Evolutionary conservation across 2,888 invertebrate species (phyloP).

Genomic region (Apoda limacodes): DNA sequence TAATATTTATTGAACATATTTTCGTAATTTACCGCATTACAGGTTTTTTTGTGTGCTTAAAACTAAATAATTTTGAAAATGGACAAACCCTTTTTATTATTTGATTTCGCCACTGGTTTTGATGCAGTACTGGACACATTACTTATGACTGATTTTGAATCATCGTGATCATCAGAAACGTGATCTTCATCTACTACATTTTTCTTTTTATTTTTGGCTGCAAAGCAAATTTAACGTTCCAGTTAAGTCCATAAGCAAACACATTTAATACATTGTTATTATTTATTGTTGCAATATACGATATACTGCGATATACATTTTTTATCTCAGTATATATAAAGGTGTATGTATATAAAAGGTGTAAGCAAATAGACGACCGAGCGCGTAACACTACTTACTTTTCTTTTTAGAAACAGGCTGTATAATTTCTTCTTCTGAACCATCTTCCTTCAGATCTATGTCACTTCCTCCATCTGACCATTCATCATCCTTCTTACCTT

Average conservation of each 20-base stretch:
- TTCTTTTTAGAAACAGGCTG: conserved; percentile 59
- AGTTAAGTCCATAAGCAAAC: too few relatives aligned
- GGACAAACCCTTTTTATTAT: conserved; percentile 46
- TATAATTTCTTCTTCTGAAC: conserved; percentile 50
- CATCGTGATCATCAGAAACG: conserved; percentile 58
- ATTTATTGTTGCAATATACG: too few relatives aligned
- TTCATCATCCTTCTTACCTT: conserved; percentile 66
- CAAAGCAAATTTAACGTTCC: too few relatives aligned
- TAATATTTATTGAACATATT: too few relatives aligned
- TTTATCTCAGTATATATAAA: too few relatives aligned
- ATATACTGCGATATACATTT: too few relatives aligned
- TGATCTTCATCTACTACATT: conserved; percentile 46
- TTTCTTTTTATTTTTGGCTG: conserved; percentile 55
- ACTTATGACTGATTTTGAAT: conserved; percentile 45
- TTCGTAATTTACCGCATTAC: too few relatives aligned
- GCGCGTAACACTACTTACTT: conserved; percentile 33
- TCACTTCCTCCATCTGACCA: conserved; percentile 66
- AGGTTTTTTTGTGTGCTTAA: too few relatives aligned
- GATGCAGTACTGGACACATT: conserved; percentile 39
- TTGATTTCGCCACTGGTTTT: conserved; percentile 22
- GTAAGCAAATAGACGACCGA: too few relatives aligned
- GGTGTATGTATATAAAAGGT: too few relatives aligned
- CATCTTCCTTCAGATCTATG: conserved; percentile 46
- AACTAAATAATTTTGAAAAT: too few relatives aligned
- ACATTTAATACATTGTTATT: too few relatives aligned